Evolutionary conservation across 1,140 invertebrate genomes (phyloP), one percentile per base, ranked within the genome.

Genomic region (Eubasilissa regina): DNA sequence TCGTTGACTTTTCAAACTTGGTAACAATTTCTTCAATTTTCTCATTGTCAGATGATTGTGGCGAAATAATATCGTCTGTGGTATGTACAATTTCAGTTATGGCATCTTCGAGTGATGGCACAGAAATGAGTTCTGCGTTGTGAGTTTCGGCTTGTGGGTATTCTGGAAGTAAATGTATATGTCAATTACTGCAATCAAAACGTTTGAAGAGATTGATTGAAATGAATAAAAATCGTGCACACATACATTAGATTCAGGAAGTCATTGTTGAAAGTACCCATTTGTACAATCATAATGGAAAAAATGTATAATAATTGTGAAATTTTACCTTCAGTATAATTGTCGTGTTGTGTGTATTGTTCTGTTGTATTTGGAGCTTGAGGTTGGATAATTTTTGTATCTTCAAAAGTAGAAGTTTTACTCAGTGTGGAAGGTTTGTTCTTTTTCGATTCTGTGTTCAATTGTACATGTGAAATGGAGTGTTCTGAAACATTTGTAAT

Each of bases 1-100:
- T 89, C n/a, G 89, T 86, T 43, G 84, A 81, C 83, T 86, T 85
- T 82, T 89, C 85, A 80, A 91, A 91, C 85, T 89, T 91, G 17
- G 90, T 91, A 44, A 91, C 84, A 43, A 90, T 90, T 87, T 91
- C 90, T 85, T 90, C 87, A 77, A 87, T 88, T 87, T 90, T 90
- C 86, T 90, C 89, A 68, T 85, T 80, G 74, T 87, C 87, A 66
- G 86, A 87, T 84, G 85, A 84, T 83, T 86, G 87, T 45, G 86
- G 84, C 15, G 87, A 88, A 47, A 76, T 76, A 85, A 11, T 88
- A 80, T 3, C 87, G 87, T 72, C 90, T 85, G 53, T 87, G 86
- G 60, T 86, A 13, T 73, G 47, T 12, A 55, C n/a, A 25, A 73
- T 73, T 53, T 73, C 68, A 51, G 48, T 55, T 84, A 0, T 84